These are phyloP conservation scores for Aplysina aerophoba DNA, from an alignment of 37 sponge, comb jelly and placozoan genomes.

Conservation along the genomic window DNA sequence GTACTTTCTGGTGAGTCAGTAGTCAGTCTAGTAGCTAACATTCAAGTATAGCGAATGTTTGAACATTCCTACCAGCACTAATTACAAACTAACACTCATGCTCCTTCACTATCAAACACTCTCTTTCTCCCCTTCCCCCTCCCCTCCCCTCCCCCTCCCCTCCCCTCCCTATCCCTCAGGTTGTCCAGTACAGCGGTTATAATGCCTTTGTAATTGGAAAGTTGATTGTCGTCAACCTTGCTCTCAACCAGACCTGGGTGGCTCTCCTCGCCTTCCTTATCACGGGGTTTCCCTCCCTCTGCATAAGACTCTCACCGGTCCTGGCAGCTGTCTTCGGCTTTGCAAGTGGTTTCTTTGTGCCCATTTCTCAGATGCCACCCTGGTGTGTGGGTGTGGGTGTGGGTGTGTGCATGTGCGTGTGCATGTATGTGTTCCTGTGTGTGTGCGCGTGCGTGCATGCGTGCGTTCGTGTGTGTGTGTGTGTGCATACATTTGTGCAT, in stretches of 20 bases:
- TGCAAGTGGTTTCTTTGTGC: conserved; percentile 92
- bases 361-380: conserved; percentile 47
- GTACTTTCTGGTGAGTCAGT: conserved; percentile 68
- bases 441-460: neutral
- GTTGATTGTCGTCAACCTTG: conserved; percentile 64
- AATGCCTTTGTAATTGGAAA: conserved; percentile 48
- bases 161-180: conserved; percentile 32
- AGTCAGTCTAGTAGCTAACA: neutral
- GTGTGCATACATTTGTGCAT: neutral
- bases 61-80: neutral
- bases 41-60: too few relatives aligned
- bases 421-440: neutral
- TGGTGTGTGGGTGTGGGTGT: conserved; percentile 21
- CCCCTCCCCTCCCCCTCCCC: neutral
- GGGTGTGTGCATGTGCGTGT: conserved; percentile 4
- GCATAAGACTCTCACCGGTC: conserved; percentile 74
- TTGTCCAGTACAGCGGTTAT: conserved; percentile 45
- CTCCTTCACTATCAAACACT: neutral
- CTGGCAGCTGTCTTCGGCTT: conserved; percentile 80
- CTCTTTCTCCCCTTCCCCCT: conserved; percentile 3
- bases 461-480: neutral
- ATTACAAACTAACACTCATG: neutral
- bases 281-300: conserved; percentile 53
- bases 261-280: conserved; percentile 78
- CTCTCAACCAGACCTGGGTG: conserved; percentile 88